Base-by-base conservation (phyloP, 2,797 vertebrate species). In the Hypotaenidia okinawae region DNA sequence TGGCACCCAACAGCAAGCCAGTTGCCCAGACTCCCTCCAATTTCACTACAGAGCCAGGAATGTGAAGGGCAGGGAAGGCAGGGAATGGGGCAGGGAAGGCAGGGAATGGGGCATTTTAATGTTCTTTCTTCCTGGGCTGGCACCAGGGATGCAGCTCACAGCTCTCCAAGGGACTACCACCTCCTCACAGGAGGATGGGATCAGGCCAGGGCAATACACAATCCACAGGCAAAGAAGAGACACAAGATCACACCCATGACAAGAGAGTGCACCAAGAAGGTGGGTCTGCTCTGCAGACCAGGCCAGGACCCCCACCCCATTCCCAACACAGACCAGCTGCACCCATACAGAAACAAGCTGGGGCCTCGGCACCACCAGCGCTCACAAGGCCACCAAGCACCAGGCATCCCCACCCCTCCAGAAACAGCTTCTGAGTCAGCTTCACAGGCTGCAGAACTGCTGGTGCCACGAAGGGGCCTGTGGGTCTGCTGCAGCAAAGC, bases 101-200 rank as follows among this genome's bases (percentile, higher is more conserved):
- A 0, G 11, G 19, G 28, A 54, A 47, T 0, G 6, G 24, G 16
- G 3, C 4, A 0, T 2, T 16, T 45, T 1, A 0, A 7, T 41
- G 47, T 35, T 21, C 15, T 23, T 73, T 47, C 39, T n/a, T 28
- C 35, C 72, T 28, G 23, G 23, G 41, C 35, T 19, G 12, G 25
- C 51, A 43, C 7, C 35, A 11, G 4, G 0, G 1, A 4, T 23
- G 41, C 2, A 6, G 21, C 76, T 45, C 23, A 1, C n/a, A 45
- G 57, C 35, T 59, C 14, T 0, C 11, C 10, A 2, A 5, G n/a
- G 3, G 12, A 23, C 39, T 4, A 9, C 7, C 51, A 33, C 30
- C 28, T 59, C 52, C 45, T 41, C 8, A 0, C 4, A 1, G 22
- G 7, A 13, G 19, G 9, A 10, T 1, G 2, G 41, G 57, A 13